Base-by-base conservation (phyloP, 2,113 vertebrate species). In the Smithornis capensis region DNA sequence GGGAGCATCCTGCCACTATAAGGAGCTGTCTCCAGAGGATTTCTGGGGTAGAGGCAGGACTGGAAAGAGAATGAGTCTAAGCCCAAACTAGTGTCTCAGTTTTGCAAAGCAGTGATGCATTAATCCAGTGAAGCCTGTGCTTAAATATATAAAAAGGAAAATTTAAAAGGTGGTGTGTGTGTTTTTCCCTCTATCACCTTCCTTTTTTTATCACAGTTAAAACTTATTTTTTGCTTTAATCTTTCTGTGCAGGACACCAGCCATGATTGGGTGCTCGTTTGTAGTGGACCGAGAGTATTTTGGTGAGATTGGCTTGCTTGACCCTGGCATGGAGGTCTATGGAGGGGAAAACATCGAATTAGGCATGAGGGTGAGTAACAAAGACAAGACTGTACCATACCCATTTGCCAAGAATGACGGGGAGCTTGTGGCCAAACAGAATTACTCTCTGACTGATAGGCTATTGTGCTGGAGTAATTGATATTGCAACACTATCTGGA, bases 191-290 rank as follows among this genome's bases (percentile, higher is more conserved):
- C 1, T 3, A 12, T 22, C 5, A 27, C 38, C n/a, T 74, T 77
- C 17, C 29, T 19, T 68, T 68, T 83, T 92, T 81, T 29, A n/a
- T 67, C 19, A 5, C 14, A 23, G 35, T 15, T 79, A 83, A 68
- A 47, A 47, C 19, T 47, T 47, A 47, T 47, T 60, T 62, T 55
- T 59, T 87, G 12, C 57, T 73, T 45, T 65, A 6, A 65, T 87
- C 25, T 81, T 45, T 83, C 88, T 63, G 4, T 44, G 40, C 96
- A 99, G 99, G 97, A 99, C 99, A 40, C 99, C 99, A 4, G 99
- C 99, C 40, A 99, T 99, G 99, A 99, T 99, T 5, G 99, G 99
- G 88, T 99, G 99, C 95, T 99, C 99, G 0, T 99, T 99, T 45
- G 98, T 99, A 95, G 99, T 99, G 67, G 98, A 99, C 95, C 97